These are phyloP conservation scores for Syngnathus floridae DNA, from an alignment of 2,113 vertebrate genomes.

Conservation along the genomic window DNA sequence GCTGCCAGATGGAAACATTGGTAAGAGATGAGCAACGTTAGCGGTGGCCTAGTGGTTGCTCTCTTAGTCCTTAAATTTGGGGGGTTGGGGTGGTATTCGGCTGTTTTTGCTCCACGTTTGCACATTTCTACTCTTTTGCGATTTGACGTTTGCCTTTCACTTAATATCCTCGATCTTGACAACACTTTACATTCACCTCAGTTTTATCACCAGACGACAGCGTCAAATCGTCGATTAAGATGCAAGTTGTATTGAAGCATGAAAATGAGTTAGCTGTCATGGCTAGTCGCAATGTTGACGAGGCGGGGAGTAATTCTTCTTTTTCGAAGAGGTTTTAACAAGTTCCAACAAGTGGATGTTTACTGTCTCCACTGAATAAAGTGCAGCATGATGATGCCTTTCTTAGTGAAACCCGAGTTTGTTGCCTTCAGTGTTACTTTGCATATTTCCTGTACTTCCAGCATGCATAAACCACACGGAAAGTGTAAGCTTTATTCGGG, in stretches of 20 bases:
- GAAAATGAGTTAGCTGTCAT: constrained; percentile 50
- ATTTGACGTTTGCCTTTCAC: not conserved
- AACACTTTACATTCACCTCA: constrained; percentile 12
- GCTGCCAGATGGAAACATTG: constrained; percentile 57
- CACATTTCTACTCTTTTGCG: constrained; percentile 3
- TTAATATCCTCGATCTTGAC: not conserved
- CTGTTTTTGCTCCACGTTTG: constrained; percentile 17
- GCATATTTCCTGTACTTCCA: constrained; percentile 53
- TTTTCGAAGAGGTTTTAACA: constrained; percentile 9
- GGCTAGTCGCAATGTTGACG: constrained; percentile 41
- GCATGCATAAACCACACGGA: constrained; percentile 40
- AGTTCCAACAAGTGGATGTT: constrained; percentile 16
- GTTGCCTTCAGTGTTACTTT: constrained; percentile 38
- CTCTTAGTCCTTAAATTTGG: constrained; percentile 49
- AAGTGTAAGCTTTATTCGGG: constrained; percentile 20
- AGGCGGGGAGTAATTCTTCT: constrained; percentile 7
- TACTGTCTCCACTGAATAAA: constrained; percentile 29
- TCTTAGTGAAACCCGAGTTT: constrained; percentile 51
- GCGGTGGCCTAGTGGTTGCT: constrained; percentile 66
- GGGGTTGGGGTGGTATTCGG: constrained; percentile 46
- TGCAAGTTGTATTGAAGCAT: constrained; percentile 51
- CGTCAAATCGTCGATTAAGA: constrained; percentile 36
- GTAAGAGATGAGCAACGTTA: constrained; percentile 62
- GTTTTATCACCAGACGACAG: constrained; percentile 22
- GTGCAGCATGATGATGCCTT: constrained; percentile 32